Evolutionary conservation across 2,888 invertebrate species (phyloP).

Genomic region (Eilema griseolum): DNA sequence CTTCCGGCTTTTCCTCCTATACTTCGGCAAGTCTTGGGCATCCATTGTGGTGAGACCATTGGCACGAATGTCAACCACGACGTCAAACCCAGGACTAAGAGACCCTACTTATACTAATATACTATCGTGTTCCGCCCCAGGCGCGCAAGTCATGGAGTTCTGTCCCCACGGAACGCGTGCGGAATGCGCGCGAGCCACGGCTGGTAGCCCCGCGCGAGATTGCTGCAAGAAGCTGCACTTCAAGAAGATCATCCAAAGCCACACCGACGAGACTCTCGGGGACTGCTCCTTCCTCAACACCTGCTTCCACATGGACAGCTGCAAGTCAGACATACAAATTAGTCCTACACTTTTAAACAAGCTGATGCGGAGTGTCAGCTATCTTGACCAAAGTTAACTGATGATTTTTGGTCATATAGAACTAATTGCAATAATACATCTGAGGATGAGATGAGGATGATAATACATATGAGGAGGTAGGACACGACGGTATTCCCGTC

Average conservation of each 20-base stretch:
- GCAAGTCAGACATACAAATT: conserved; percentile 89
- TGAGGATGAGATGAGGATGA: too few relatives aligned
- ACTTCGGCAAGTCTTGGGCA: too few relatives aligned
- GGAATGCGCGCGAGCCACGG: not conserved
- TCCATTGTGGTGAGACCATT: too few relatives aligned
- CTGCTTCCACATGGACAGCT: conserved; percentile 99
- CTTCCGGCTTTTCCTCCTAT: too few relatives aligned
- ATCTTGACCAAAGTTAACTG: too few relatives aligned
- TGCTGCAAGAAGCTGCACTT: conserved; percentile 97
- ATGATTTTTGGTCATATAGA: too few relatives aligned
- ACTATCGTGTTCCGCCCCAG: conserved; percentile 53
- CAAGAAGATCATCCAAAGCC: conserved; percentile 97
- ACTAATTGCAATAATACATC: too few relatives aligned
- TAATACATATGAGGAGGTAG: too few relatives aligned
- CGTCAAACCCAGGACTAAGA: too few relatives aligned
- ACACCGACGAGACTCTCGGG: conserved; percentile 97
- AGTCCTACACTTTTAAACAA: not conserved
- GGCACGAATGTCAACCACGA: too few relatives aligned
- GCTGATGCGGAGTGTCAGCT: too few relatives aligned
- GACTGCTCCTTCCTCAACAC: conserved; percentile 99
- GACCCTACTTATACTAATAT: not conserved
- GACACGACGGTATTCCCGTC: too few relatives aligned
- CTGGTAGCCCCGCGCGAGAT: not conserved
- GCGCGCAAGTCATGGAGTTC: conserved; percentile 97
- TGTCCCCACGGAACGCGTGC: conserved; percentile 96